Percentiles rank a stretch among this genome's conserved stretches.
These are phyloP conservation scores for Hormaphis cornu DNA, from an alignment of 1,140 invertebrate species.

Conservation along the genomic window DNA sequence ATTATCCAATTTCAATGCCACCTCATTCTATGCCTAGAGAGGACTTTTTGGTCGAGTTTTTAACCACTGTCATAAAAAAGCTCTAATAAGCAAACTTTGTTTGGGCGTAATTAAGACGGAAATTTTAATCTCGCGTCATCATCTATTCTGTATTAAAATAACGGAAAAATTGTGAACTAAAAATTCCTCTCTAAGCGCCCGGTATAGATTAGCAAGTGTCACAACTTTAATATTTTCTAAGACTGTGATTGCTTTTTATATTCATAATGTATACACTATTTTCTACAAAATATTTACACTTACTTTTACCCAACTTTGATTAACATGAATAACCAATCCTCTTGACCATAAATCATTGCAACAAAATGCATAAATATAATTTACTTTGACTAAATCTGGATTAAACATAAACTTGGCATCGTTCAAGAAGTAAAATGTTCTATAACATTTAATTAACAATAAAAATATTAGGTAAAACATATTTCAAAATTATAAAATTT, in stretches of 20 bases:
- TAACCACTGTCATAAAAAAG: too few relatives aligned
- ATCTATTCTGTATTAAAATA: too few relatives aligned
- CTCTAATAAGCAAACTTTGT: too few relatives aligned
- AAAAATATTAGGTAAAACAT: background rate
- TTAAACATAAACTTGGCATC: background rate
- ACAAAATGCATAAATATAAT: conserved; percentile 18
- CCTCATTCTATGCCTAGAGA: too few relatives aligned
- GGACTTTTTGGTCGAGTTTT: too few relatives aligned
- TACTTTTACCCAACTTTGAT: background rate
- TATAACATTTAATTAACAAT: background rate
- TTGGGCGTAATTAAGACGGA: too few relatives aligned
- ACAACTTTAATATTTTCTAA: too few relatives aligned
- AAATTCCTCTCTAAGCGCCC: too few relatives aligned
- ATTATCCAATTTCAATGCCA: too few relatives aligned
- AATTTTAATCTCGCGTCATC: too few relatives aligned
- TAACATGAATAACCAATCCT: background rate
- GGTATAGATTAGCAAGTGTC: too few relatives aligned
- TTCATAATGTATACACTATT: background rate
- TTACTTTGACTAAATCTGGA: background rate
- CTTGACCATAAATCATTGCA: conserved; percentile 1
- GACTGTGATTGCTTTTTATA: too few relatives aligned
- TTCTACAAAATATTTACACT: background rate
- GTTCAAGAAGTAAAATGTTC: background rate
- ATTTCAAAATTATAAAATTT: background rate
- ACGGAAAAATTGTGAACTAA: background rate